Conservation (phyloP, 2,888 invertebrate genomes). For the Autographa gamma region DNA sequence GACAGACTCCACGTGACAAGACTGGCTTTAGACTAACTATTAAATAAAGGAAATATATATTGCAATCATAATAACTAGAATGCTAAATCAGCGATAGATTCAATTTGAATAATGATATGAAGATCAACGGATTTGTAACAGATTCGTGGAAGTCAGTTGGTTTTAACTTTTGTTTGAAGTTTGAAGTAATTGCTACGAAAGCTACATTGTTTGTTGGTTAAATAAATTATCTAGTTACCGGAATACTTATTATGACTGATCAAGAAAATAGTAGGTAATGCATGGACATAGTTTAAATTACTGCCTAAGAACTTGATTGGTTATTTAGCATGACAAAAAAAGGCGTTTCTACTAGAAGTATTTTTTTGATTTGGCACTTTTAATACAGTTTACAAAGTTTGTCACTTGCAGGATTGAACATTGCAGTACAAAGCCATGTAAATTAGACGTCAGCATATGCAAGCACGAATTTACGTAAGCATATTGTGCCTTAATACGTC, state of each 20-base stretch:
- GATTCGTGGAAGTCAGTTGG: too few relatives aligned
- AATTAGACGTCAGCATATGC: slow-evolving; percentile 22
- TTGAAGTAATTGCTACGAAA: too few relatives aligned
- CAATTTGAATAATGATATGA: not conserved
- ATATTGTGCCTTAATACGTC: slow-evolving; percentile 64
- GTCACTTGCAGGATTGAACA: not conserved
- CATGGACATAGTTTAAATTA: too few relatives aligned
- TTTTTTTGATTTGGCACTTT: not conserved
- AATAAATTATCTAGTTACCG: too few relatives aligned
- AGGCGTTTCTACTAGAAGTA: too few relatives aligned
- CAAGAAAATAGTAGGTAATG: too few relatives aligned
- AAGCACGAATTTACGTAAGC: slow-evolving; percentile 53
- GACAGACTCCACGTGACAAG: slow-evolving; percentile 26
- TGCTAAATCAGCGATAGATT: slow-evolving; percentile 9
- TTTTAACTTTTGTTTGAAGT: too few relatives aligned
- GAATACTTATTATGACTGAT: too few relatives aligned
- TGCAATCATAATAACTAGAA: not conserved
- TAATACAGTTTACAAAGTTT: not conserved
- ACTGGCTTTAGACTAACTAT: slow-evolving; percentile 14
- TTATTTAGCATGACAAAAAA: too few relatives aligned
- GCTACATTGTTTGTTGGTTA: too few relatives aligned
- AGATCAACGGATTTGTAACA: not conserved
- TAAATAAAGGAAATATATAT: slow-evolving; percentile 38
- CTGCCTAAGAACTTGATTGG: too few relatives aligned
- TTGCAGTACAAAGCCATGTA: slow-evolving; percentile 9